Conservation (phyloP, 2,113 vertebrate genomes). For the Polyodon spathula region DNA sequence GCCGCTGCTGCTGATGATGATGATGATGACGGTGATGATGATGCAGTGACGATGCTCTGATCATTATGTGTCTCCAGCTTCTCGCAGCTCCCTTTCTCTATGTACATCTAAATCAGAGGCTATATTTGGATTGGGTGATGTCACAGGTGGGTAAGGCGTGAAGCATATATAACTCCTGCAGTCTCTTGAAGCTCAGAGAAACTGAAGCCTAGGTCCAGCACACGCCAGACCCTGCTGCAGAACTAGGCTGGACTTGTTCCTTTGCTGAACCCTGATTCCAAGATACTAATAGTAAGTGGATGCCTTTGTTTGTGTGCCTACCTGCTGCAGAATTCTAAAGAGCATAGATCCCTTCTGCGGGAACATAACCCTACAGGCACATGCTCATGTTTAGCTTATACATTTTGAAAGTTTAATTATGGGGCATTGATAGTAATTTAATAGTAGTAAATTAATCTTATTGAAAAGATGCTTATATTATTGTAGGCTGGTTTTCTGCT, state of each 20-base stretch:
- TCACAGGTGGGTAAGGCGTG: constrained; percentile 51
- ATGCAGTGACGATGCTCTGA: constrained; percentile 21
- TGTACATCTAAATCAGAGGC: constrained; percentile 38
- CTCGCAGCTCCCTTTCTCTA: constrained; percentile 19
- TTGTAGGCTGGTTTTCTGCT: too few species aligned
- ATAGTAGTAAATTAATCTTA: too few species aligned
- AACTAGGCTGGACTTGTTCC: constrained; percentile 14
- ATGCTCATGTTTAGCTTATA: too few species aligned
- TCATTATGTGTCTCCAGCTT: constrained; percentile 17
- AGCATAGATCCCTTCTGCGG: background rate
- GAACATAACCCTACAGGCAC: too few species aligned
- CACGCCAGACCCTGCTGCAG: constrained; percentile 34
- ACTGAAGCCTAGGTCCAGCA: constrained; percentile 31
- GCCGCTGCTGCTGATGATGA: constrained; percentile 11
- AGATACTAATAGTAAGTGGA: constrained; percentile 38
- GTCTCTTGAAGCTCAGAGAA: constrained; percentile 24
- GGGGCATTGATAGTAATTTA: too few species aligned
- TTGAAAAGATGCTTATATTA: too few species aligned
- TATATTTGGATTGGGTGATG: constrained; percentile 67
- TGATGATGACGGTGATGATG: constrained; percentile 39
- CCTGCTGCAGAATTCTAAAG: background rate
- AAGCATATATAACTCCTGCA: constrained; percentile 46
- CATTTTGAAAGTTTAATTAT: too few species aligned
- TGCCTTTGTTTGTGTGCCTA: background rate
- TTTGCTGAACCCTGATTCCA: constrained; percentile 5